Evolutionary conservation across 2,113 vertebrate species (phyloP).

Genomic region (Anolis sagrei): DNA sequence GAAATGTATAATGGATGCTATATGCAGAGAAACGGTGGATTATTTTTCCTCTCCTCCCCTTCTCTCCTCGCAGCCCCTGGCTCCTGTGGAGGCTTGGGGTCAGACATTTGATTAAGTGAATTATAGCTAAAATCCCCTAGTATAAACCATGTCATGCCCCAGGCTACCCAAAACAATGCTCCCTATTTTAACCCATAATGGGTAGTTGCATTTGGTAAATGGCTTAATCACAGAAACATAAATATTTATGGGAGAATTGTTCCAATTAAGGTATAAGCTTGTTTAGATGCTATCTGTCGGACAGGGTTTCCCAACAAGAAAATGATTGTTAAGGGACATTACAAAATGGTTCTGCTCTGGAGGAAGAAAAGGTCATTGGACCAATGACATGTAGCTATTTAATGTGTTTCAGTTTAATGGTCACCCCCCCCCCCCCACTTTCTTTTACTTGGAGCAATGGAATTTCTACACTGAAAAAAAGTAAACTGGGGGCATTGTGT

Average conservation of each 20-base stretch:
- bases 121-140: constrained; percentile 76
- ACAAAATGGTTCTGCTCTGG: constrained; percentile 81
- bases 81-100: constrained; percentile 76
- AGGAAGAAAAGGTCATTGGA: constrained; percentile 81
- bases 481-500: not conserved
- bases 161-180: constrained; percentile 80
- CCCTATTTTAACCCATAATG: constrained; percentile 82
- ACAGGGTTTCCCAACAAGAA: constrained; percentile 81
- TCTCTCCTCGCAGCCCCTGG: constrained; percentile 56
- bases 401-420: constrained; percentile 55
- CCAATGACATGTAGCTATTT: constrained; percentile 68
- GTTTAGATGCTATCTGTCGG: constrained; percentile 85
- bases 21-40: constrained; percentile 59
- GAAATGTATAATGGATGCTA: constrained; percentile 68
- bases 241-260: constrained; percentile 86
- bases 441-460: constrained; percentile 44
- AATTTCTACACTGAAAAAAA: constrained; percentile 25
- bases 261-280: constrained; percentile 82
- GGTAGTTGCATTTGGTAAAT: constrained; percentile 82
- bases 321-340: constrained; percentile 83
- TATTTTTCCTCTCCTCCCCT: constrained; percentile 30
- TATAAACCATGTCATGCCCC: constrained; percentile 82
- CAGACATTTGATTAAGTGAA: constrained; percentile 82
- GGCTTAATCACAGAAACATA: constrained; percentile 81
- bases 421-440: constrained; percentile 45